Conservation (phyloP, 2,113 vertebrate species). For the human region DNA sequence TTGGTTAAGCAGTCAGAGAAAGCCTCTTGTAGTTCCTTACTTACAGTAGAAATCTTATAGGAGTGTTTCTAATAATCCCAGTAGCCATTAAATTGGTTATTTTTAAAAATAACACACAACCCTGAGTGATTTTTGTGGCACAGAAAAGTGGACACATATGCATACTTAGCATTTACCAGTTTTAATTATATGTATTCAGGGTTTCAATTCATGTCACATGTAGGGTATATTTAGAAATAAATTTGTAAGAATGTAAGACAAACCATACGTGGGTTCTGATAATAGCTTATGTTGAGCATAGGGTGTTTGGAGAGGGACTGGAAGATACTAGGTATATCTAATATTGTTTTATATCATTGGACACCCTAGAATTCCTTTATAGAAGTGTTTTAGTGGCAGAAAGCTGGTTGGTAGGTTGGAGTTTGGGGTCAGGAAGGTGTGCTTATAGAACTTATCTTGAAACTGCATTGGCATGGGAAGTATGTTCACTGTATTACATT, state of each 20-base stretch:
- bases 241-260: slow-evolving; percentile 31
- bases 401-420: not conserved
- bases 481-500: not conserved
- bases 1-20: not conserved
- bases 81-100: not conserved
- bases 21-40: slow-evolving; percentile 32
- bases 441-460: not conserved
- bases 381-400: not conserved
- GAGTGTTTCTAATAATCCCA: slow-evolving; percentile 28
- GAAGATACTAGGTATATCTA: not conserved
- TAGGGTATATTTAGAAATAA: slow-evolving; percentile 3
- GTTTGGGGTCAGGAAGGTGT: not conserved
- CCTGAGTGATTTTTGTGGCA: not conserved
- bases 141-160: not conserved
- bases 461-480: not conserved
- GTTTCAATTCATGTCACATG: slow-evolving; percentile 19
- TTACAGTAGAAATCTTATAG: not conserved
- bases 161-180: not conserved
- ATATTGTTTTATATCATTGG: not conserved
- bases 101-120: not conserved
- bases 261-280: not conserved
- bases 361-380: not conserved
- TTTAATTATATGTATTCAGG: slow-evolving; percentile 7
- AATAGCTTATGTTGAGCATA: not conserved
- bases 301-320: not conserved